Evolutionary conservation across 2,888 invertebrate species (phyloP).

Genomic region (Zhengitettix transpicula): DNA sequence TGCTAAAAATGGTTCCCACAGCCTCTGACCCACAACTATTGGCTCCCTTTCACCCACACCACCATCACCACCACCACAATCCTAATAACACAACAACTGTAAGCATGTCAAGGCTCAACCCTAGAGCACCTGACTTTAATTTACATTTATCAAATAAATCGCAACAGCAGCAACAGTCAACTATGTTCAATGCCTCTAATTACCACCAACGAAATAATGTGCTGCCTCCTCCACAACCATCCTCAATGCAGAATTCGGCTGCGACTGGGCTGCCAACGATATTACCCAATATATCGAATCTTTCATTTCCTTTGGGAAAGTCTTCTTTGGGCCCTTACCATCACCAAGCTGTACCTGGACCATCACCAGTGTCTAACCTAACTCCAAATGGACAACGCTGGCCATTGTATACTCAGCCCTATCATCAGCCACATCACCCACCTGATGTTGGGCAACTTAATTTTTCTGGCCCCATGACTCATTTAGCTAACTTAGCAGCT

Average conservation of each 20-base stretch:
- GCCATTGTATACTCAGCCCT: conserved; percentile 10
- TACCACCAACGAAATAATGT: conserved; percentile 6
- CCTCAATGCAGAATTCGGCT: conserved; percentile 7
- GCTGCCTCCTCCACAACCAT: conserved; percentile 7
- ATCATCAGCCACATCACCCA: conserved; percentile 5
- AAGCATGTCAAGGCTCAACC: conserved; percentile 53
- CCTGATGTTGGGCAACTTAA: conserved; percentile 7
- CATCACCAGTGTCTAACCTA: conserved; percentile 4
- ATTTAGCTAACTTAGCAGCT: conserved; percentile 6
- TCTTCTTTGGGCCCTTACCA: conserved; percentile 5
- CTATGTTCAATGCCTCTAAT: background rate
- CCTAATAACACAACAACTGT: conserved; percentile 25
- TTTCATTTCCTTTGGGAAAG: conserved; percentile 5
- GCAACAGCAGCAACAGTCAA: conserved; percentile 19
- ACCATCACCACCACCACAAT: conserved; percentile 1
- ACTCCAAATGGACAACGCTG: conserved; percentile 9
- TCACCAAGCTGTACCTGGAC: conserved; percentile 2
- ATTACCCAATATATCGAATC: conserved; percentile 6
- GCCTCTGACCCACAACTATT: conserved; percentile 1
- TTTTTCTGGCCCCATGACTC: conserved; percentile 6
- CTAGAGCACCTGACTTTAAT: conserved; percentile 64
- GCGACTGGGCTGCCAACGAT: conserved; percentile 4
- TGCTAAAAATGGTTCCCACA: background rate
- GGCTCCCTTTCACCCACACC: conserved; percentile 5
- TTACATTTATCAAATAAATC: conserved; percentile 26